Evolutionary conservation across 2,888 invertebrate genomes (phyloP).

Genomic region (Lasioglossum pauxillum): DNA sequence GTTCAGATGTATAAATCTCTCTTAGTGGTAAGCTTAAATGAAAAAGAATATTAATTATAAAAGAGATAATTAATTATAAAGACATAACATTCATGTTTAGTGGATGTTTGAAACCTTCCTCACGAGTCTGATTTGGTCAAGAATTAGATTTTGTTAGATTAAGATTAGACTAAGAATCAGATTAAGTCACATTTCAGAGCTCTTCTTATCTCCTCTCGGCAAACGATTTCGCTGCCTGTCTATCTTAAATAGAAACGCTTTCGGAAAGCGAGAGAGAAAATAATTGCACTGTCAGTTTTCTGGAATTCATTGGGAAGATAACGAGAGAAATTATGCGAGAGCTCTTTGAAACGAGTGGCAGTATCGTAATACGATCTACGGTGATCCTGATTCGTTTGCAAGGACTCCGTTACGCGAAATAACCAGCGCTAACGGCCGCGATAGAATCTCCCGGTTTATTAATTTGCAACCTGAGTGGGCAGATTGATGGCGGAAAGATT

Average conservation of each 20-base stretch:
- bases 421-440: constrained; percentile 12
- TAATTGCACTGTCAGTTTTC: neutral
- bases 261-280: neutral
- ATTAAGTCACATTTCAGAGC: neutral
- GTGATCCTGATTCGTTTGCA: neutral
- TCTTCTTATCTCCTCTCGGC: too few relatives aligned
- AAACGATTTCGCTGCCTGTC: neutral
- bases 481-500: neutral
- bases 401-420: constrained; percentile 15
- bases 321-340: neutral
- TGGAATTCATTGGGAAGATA: neutral
- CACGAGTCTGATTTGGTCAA: too few relatives aligned
- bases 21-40: too few relatives aligned
- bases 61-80: too few relatives aligned
- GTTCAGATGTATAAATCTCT: too few relatives aligned
- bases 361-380: constrained; percentile 11
- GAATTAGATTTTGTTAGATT: too few relatives aligned
- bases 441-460: neutral
- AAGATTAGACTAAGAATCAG: too few relatives aligned
- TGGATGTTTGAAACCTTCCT: too few relatives aligned
- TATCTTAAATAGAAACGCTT: neutral
- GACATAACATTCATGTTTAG: too few relatives aligned
- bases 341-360: neutral
- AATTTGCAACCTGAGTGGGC: neutral
- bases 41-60: too few relatives aligned